These are phyloP conservation scores for Notothenia coriiceps DNA, from an alignment of 2,113 vertebrate genomes.

Conservation along the genomic window DNA sequence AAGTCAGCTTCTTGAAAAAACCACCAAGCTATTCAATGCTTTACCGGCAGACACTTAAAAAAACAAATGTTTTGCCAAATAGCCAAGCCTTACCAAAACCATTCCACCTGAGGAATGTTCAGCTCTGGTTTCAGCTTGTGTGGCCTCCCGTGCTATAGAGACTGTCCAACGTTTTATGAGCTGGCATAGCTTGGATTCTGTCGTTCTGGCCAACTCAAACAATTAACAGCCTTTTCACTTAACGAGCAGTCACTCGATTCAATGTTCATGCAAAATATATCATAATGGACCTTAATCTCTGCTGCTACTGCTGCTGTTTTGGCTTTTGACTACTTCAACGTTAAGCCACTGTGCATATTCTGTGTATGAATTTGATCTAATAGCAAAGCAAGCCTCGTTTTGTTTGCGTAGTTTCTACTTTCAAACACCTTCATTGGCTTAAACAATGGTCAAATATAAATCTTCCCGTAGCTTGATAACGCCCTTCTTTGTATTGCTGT, in stretches of 20 bases:
- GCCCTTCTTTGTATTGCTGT: background rate
- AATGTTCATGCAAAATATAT: background rate
- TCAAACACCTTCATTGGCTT: slow-evolving; percentile 1
- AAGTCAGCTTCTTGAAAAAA: background rate
- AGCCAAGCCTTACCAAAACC: background rate
- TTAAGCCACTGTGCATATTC: background rate
- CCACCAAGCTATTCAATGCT: background rate
- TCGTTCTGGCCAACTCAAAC: slow-evolving; percentile 5
- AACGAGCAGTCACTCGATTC: slow-evolving; percentile 3
- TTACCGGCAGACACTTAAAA: background rate
- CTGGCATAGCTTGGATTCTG: background rate
- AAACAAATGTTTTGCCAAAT: background rate
- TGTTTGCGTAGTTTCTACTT: background rate
- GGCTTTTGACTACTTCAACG: slow-evolving; percentile 2
- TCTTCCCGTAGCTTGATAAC: slow-evolving; percentile 11
- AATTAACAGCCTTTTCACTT: background rate
- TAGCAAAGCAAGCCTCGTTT: background rate
- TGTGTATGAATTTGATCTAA: background rate
- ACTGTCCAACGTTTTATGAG: background rate
- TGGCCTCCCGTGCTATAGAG: background rate
- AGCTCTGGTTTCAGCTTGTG: background rate
- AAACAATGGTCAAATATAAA: slow-evolving; percentile 5
- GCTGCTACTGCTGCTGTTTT: slow-evolving; percentile 14
- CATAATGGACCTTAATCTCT: slow-evolving; percentile 14
- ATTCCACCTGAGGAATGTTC: background rate